Evolutionary conservation across 2,113 vertebrate species (phyloP), one percentile per base, ranked within the genome.

Genomic region (Melanostigma gelatinosum): DNA sequence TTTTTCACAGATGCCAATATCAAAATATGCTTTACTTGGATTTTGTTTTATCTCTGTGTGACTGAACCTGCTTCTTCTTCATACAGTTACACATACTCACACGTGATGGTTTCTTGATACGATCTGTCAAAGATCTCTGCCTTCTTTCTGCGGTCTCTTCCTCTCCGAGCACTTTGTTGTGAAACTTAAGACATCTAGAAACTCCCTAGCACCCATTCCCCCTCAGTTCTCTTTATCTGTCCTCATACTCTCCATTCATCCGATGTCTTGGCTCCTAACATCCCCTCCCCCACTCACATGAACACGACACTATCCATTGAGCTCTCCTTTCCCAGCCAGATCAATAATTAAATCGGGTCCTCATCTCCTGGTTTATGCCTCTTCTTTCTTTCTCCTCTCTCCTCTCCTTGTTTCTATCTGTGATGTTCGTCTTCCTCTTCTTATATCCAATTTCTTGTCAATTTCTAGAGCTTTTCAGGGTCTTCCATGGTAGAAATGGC

Each of bases 331-430:
- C 92, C 80, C 74, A 69, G 86, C 58, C 32, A 36, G 82, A 92
- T 95, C 81, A 95, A 95, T 95, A 92, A 95, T 95, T 95, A 71
- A 95, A 63, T 91, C 18, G 8, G 42, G 54, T 79, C 57, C 62
- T 85, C 60, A 48, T 20, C 77, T 76, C 71, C 57, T 63, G 71
- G 72, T 84, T 75, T 55, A 70, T 64, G 74, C 65, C 79, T 83
- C 75, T 54, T 75, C 69, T 77, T 73, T 77, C 75, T 58, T 36
- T 55, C 34, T 68, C 34, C 44, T 85, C 34, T 67, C 8, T 34
- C 42, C 11, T 75, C 5, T 57, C 46, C 12, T 58, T 64, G 34
- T 72, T 52, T 7, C 38, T 32, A 20, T 48, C 57, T 52, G 27
- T 6, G 18, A 12, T 58, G 11, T 36, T 29, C 20, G 54, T 44